Percentiles rank a stretch among this genome's conserved stretches.
Conservation (phyloP, 2,113 vertebrate species). For the Hippolais icterina region DNA sequence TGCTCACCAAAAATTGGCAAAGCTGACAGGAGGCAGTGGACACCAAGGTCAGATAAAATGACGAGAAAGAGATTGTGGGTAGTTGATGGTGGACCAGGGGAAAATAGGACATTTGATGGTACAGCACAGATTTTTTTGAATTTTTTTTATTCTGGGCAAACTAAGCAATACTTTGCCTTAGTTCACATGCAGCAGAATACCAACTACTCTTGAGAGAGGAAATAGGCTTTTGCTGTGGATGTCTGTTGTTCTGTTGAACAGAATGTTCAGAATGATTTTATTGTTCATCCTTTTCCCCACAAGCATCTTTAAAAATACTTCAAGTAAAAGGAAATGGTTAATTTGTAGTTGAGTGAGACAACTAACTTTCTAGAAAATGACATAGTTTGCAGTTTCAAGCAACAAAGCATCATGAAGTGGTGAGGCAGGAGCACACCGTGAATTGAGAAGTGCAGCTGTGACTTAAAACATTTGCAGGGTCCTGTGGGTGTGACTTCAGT, state of each 20-base stretch:
- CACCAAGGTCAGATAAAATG: rapidly evolving
- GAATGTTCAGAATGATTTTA: neutral
- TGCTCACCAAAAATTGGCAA: neutral
- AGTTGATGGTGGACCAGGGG: neutral
- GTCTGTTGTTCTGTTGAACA: neutral
- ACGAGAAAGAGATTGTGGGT: neutral
- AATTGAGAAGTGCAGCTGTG: neutral
- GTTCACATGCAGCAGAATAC: neutral
- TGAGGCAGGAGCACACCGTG: rapidly evolving
- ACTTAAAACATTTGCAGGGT: neutral
- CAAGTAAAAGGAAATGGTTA: neutral
- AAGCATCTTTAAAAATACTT: neutral
- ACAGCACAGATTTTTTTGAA: neutral
- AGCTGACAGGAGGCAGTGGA: neutral
- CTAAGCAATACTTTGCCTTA: neutral
- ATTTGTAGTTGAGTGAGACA: neutral
- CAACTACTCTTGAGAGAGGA: neutral
- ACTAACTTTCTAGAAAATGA: neutral
- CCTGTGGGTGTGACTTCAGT: neutral
- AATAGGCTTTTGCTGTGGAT: neutral
- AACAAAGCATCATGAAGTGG: rapidly evolving
- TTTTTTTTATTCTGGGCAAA: neutral
- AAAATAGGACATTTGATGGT: neutral
- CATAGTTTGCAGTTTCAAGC: neutral
- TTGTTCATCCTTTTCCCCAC: neutral